phyloP scores from a whole-genome alignment of 2,888 invertebrate genomes.

The Sarcophaga variegata region DNA sequence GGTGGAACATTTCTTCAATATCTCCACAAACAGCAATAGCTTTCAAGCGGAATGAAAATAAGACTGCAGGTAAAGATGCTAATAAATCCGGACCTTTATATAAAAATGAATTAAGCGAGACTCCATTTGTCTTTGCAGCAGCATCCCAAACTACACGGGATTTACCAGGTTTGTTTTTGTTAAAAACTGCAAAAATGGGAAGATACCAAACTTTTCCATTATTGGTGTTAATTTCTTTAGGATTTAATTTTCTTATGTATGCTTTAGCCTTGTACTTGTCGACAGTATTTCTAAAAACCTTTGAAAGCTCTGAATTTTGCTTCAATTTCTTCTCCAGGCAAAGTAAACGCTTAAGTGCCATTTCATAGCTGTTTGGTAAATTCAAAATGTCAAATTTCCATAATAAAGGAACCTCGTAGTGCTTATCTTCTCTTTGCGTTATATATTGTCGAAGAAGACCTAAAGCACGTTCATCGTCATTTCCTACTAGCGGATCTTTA shows the following conservation, averaged over 20 bases:
- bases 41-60: constrained; percentile 62
- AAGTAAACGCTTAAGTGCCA: too few species aligned
- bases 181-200: constrained; percentile 69
- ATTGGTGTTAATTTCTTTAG: background rate
- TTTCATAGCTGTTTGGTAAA: background rate
- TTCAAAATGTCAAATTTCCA: background rate
- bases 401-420: too few species aligned
- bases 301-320: too few species aligned
- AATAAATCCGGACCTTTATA: constrained; percentile 60
- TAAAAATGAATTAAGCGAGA: constrained; percentile 59
- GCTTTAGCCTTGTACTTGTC: constrained; percentile 2
- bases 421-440: too few species aligned
- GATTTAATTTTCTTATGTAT: constrained; percentile 21
- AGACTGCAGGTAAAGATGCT: constrained; percentile 57
- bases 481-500: constrained; percentile 15
- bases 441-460: too few species aligned
- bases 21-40: constrained; percentile 60
- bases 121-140: constrained; percentile 27
- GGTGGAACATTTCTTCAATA: constrained; percentile 66
- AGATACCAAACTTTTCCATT: constrained; percentile 70
- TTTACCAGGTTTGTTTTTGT: constrained; percentile 49
- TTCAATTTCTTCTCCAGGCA: too few species aligned
- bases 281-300: too few species aligned
- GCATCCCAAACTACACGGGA: constrained; percentile 50
- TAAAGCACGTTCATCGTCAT: too few species aligned